These are phyloP conservation scores for Acestrorhynchus altus DNA, from an alignment of 2,797 vertebrate genomes.

Conservation along the genomic window DNA sequence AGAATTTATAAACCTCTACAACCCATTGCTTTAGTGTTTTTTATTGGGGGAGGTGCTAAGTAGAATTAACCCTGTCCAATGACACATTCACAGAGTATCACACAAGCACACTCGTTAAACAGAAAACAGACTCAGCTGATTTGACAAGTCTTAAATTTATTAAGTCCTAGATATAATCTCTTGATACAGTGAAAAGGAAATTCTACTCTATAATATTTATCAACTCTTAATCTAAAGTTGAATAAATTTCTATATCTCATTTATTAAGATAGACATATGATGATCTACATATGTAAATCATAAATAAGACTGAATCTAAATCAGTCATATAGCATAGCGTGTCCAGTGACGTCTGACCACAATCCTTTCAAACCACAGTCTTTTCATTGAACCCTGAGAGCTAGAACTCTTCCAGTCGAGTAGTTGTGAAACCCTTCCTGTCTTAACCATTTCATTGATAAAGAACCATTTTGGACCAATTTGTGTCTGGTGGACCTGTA, in stretches of 20 bases:
- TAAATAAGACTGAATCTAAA: conserved; percentile 40
- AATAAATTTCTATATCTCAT: conserved; percentile 36
- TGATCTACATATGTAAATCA: conserved; percentile 47
- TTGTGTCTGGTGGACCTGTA: conserved; percentile 21
- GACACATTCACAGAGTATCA: not conserved
- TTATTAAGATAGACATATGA: conserved; percentile 43
- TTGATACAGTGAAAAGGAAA: conserved; percentile 42
- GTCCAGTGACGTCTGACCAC: conserved; percentile 47
- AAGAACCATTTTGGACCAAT: not conserved
- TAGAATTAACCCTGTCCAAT: too few relatives aligned
- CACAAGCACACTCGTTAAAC: conserved; percentile 8
- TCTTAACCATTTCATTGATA: not conserved
- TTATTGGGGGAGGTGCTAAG: too few relatives aligned
- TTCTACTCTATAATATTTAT: conserved; percentile 36
- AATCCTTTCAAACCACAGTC: too few relatives aligned
- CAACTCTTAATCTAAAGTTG: conserved; percentile 4
- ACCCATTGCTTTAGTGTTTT: too few relatives aligned
- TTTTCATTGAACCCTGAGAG: conserved; percentile 53
- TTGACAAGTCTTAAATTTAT: conserved; percentile 43
- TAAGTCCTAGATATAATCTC: conserved; percentile 42
- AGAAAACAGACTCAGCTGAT: conserved; percentile 9
- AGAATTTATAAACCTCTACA: too few relatives aligned
- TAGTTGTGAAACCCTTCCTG: conserved; percentile 24
- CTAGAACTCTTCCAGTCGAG: conserved; percentile 44
- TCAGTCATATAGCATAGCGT: conserved; percentile 41